Evolutionary conservation across 2,797 vertebrate genomes (phyloP).

Genomic region (Xerus rutilus): DNA sequence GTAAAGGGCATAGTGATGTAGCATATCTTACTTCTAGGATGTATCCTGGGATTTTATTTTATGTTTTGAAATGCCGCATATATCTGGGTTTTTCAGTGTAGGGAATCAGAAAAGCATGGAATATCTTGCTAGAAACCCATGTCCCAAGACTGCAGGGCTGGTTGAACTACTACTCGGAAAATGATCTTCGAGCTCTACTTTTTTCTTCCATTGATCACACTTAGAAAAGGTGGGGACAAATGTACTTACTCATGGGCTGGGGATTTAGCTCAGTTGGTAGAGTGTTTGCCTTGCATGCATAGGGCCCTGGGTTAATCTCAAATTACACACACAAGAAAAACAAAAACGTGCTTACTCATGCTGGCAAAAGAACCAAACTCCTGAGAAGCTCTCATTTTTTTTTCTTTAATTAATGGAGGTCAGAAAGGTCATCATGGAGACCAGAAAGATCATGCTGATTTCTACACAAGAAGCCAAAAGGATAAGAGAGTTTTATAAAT

Average conservation of each 20-base stretch:
- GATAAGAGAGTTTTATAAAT: conserved; percentile 2
- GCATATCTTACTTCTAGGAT: neutral
- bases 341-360: neutral
- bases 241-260: neutral
- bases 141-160: neutral
- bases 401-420: neutral
- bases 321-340: too few relatives aligned
- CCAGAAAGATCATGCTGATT: neutral
- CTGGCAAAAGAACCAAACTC: neutral
- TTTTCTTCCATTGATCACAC: neutral
- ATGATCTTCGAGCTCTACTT: neutral
- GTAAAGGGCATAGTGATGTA: neutral
- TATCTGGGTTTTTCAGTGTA: neutral
- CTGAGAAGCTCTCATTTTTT: neutral
- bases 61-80: neutral
- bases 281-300: too few relatives aligned
- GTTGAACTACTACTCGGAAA: conserved; percentile 18
- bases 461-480: neutral
- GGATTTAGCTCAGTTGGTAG: too few relatives aligned
- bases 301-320: too few relatives aligned
- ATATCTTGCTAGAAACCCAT: neutral
- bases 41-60: neutral
- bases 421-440: neutral
- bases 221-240: neutral
- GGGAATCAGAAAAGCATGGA: neutral